Evolutionary conservation across 2,113 vertebrate species (phyloP).

Genomic region (Xiphias gladius): DNA sequence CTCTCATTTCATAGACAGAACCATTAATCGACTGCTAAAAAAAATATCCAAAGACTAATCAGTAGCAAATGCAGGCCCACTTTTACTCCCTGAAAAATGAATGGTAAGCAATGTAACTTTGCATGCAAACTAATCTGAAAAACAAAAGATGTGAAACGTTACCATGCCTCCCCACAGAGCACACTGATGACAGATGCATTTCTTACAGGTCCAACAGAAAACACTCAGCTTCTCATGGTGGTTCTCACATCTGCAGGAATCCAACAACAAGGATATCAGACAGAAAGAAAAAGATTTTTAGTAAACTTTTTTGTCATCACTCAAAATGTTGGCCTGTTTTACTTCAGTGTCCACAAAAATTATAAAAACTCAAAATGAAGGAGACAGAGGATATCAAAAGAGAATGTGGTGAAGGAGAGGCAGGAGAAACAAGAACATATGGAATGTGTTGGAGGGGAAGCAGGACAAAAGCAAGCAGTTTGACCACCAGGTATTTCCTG

Average conservation of each 20-base stretch:
- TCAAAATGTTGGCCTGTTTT: not conserved
- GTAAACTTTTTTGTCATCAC: not conserved
- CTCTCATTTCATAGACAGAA: not conserved
- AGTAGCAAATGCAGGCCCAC: not conserved
- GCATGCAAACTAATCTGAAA: not conserved
- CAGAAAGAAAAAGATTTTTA: not conserved
- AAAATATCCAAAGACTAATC: not conserved
- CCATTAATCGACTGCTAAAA: not conserved
- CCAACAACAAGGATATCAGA: not conserved
- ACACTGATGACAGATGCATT: constrained; percentile 99
- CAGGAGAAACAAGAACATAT: not conserved
- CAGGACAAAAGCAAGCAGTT: too few species aligned
- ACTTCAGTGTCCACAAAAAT: not conserved
- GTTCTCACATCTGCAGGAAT: constrained; percentile 92
- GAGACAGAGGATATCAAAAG: not conserved
- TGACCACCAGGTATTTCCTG: too few species aligned
- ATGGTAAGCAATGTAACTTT: too few species aligned
- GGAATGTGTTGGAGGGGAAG: not conserved
- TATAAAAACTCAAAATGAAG: not conserved
- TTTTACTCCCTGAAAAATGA: not conserved
- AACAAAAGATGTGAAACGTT: constrained; percentile 53
- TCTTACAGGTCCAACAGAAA: constrained; percentile 99
- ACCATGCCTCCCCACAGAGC: constrained; percentile 99
- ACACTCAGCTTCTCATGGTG: constrained; percentile 99
- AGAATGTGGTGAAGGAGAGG: not conserved